phyloP scores from a whole-genome alignment of 2,888 invertebrate genomes.

The Macropis europaea region DNA sequence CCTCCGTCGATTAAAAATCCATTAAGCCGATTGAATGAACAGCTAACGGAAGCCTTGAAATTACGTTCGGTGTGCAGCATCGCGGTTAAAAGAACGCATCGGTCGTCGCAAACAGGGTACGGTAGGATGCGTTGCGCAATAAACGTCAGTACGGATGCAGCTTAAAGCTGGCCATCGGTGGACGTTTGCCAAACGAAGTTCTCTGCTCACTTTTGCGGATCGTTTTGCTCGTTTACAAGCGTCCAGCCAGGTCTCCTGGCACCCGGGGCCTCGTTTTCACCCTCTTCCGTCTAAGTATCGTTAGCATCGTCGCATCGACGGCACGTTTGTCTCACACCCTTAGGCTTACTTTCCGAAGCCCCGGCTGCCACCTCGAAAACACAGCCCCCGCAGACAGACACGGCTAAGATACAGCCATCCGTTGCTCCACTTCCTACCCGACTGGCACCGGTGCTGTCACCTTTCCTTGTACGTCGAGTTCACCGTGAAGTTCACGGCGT shows the following conservation, averaged over 20 bases:
- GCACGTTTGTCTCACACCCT: constrained; percentile 60
- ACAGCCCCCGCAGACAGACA: constrained; percentile 20
- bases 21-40: not conserved
- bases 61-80: not conserved
- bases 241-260: constrained; percentile 21
- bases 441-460: constrained; percentile 22
- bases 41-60: not conserved
- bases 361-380: constrained; percentile 29
- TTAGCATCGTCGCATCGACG: constrained; percentile 59
- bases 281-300: constrained; percentile 42
- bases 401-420: constrained; percentile 25
- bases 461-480: constrained; percentile 11
- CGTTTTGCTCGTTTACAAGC: constrained; percentile 45
- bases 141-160: constrained; percentile 45
- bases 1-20: not conserved
- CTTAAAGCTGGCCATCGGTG: constrained; percentile 36
- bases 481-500: constrained; percentile 17
- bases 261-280: not conserved
- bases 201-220: constrained; percentile 25
- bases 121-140: constrained; percentile 28
- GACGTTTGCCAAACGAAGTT: constrained; percentile 56
- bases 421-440: constrained; percentile 19
- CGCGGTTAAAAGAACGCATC: not conserved
- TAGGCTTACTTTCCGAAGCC: constrained; percentile 50
- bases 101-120: not conserved